Conservation (phyloP, 2,113 vertebrate genomes). For the Tupaia tana region DNA sequence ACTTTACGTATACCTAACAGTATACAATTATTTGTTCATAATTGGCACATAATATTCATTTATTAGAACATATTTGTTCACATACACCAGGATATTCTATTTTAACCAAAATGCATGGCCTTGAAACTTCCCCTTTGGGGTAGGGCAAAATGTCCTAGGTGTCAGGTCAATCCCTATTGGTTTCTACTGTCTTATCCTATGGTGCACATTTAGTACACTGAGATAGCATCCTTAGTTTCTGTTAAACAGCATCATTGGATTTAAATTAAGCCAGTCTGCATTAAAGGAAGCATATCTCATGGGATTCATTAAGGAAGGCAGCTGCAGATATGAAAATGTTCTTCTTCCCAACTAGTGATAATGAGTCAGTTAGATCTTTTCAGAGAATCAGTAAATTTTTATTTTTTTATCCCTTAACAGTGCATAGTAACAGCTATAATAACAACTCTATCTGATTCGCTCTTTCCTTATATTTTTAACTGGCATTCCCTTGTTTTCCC, state of each 20-base stretch:
- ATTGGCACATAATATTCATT: background rate
- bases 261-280: background rate
- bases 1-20: background rate
- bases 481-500: background rate
- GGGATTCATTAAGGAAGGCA: constrained; percentile 19
- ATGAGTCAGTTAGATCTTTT: constrained; percentile 2
- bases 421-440: background rate
- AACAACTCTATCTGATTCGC: background rate
- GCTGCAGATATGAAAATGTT: background rate
- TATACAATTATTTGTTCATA: no score
- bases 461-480: background rate
- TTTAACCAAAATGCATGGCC: background rate
- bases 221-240: background rate
- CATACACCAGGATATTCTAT: background rate
- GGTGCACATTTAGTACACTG: background rate
- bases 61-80: background rate
- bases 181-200: background rate
- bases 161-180: background rate
- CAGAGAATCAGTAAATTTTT: constrained; percentile 14
- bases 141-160: background rate
- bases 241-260: background rate
- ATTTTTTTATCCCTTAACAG: constrained; percentile 1
- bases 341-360: background rate
- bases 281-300: background rate
- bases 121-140: background rate